Conservation (phyloP, 1,140 invertebrate species). For the Pseudomyrmex cubaensis region DNA sequence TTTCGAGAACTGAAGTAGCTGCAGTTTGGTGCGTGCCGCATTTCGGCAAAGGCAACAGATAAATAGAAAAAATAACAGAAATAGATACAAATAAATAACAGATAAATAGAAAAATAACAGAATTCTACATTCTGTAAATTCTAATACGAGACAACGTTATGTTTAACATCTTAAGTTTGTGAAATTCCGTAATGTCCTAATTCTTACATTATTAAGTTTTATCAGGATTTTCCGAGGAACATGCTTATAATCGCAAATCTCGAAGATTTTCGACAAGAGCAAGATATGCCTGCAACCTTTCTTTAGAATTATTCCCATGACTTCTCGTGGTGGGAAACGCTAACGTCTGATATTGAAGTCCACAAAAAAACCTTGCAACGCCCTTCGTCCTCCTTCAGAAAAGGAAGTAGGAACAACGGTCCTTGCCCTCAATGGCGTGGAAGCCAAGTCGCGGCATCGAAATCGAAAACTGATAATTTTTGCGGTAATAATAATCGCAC, state of each 20-base stretch:
- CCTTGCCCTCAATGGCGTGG: conserved; percentile 77
- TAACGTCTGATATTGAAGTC: conserved; percentile 83
- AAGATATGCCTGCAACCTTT: conserved; percentile 48
- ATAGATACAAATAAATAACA: too few relatives aligned
- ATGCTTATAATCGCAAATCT: conserved; percentile 71
- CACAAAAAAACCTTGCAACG: conserved; percentile 79
- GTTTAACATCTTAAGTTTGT: too few relatives aligned
- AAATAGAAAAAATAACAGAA: not conserved
- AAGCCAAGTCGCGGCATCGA: not conserved
- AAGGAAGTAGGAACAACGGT: conserved; percentile 81
- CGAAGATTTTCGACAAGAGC: conserved; percentile 71
- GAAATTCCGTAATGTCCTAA: too few relatives aligned
- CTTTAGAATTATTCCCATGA: conserved; percentile 71
- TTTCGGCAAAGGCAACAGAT: not conserved
- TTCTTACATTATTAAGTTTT: not conserved
- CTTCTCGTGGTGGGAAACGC: conserved; percentile 83
- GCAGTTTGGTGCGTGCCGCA: too few relatives aligned
- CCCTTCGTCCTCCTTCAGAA: conserved; percentile 71
- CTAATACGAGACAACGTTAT: not conserved
- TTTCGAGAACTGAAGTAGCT: conserved; percentile 6
- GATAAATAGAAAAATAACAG: not conserved
- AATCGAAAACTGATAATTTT: conserved; percentile 19
- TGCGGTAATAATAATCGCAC: conserved; percentile 5
- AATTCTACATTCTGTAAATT: not conserved
- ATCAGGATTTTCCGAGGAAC: conserved; percentile 37